Evolutionary conservation across 2,797 vertebrate genomes (phyloP), one percentile per base, ranked within the genome.

Genomic region (Crenuchus spilurus): DNA sequence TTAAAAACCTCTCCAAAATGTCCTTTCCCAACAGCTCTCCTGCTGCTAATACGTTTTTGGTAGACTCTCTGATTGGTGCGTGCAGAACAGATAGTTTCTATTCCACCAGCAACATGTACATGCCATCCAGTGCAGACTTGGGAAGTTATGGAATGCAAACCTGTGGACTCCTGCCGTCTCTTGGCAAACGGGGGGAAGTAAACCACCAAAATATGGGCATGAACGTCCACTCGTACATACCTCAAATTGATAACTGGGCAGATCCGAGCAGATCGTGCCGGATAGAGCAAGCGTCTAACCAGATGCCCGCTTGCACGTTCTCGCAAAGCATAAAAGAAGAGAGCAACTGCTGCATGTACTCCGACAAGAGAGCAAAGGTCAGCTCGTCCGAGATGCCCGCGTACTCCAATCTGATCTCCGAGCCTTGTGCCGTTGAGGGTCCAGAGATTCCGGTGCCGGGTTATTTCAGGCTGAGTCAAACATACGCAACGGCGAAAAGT

Each of bases 131-230:
- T 93, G 91, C 96, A 91, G 97, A 99, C 88, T 94, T 98, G 95
- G 97, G 97, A 91, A 98, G 95, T 92, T 99, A 98, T 92, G 97
- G 97, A 94, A 97, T 98, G 96, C 97, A 98, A 96, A 97, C 97
- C 94, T 99, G 97, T 97, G 97, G 96, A 97, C 96, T 99, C 83
- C 92, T 98, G 91, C 96, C 96, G 94, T 96, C 97, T 93, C 95
- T 98, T 90, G 95, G 95, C 90, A 99, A 99, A 94, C 94, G 97
- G 92, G 92, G 91, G 83, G 97, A 99, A 92, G 92, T 95, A 91
- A 95, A 91, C 93, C 96, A 98, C 92, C 97, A 96, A 95, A 97
- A 95, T 88, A 93, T 97, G 94, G 95, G 94, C 94, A 96, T 97
- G 96, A 98, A 94, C 88, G 96, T 98, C 86, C 97, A 97, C 93